Conservation (phyloP, 2,797 vertebrate species). For the Pogonophryne albipinna region DNA sequence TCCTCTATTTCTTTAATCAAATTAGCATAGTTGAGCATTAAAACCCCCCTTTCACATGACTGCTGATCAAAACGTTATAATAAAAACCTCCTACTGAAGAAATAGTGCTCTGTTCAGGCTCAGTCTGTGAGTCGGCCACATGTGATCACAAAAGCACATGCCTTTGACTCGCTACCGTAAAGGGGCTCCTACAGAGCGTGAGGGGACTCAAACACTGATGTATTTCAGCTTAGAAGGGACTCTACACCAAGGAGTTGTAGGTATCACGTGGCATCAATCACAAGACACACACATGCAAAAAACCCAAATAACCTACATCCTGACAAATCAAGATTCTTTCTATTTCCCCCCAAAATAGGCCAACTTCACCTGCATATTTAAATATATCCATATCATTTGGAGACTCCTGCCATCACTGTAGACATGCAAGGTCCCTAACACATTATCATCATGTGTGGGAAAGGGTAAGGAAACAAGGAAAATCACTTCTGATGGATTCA, state of each 20-base stretch:
- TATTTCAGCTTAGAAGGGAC: conserved; percentile 39
- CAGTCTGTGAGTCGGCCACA: conserved; percentile 20
- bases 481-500: conserved; percentile 50
- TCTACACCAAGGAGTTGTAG: conserved; percentile 57
- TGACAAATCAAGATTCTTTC: conserved; percentile 23
- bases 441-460: conserved; percentile 28
- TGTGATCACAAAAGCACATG: conserved; percentile 34
- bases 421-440: conserved; percentile 41
- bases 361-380: conserved; percentile 50
- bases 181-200: conserved; percentile 22
- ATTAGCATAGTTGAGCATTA: conserved; percentile 13
- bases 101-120: conserved; percentile 22
- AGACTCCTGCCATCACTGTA: conserved; percentile 30
- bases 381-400: conserved; percentile 11
- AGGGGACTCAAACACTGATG: conserved; percentile 46
- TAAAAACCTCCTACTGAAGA: conserved; percentile 13
- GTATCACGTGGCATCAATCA: conserved; percentile 65
- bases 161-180: conserved; percentile 37
- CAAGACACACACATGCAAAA: conserved; percentile 71
- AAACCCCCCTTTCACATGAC: conserved; percentile 5
- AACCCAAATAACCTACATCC: conserved; percentile 34
- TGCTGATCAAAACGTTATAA: conserved; percentile 6
- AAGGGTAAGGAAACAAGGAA: conserved; percentile 45
- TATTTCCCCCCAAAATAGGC: conserved; percentile 23
- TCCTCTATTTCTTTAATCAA: conserved; percentile 19